Evolutionary conservation across 2,888 invertebrate species (phyloP), one percentile per base, ranked within the genome.

Genomic region (Allacma fusca): DNA sequence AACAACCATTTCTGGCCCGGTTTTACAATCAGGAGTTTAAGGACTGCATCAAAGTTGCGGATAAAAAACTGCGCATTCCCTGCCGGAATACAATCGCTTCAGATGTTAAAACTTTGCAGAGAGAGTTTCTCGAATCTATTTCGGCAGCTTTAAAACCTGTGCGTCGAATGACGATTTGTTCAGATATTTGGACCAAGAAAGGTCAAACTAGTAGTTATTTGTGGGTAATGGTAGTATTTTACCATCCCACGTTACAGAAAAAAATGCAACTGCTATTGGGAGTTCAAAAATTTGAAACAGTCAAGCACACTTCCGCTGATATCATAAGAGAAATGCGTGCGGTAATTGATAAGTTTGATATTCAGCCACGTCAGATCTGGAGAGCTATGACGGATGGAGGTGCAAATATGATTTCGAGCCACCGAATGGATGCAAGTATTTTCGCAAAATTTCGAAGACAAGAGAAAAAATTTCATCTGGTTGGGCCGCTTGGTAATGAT

Each of bases 141-240:
- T n/a, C n/a, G n/a, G n/a, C n/a, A n/a, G n/a, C n/a, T n/a, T 1
- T 57, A n/a, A 19, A 9, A 26, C 16, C 12, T 9, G 23, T 57
- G 19, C 9, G 29, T 9, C 9, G 29, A 28, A 19, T 71, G 28
- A 71, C 71, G 2, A 21, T 71, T 1, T 57, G 21, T 28, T 50
- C 57, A 4, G 71, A 71, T 57, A 57, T 71, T 28, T 71, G 71
- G 71, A 71, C 71, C 19, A 71, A 71, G 57, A n/a, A 26, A 19
- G 71, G 71, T 16, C n/a, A 23, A 26, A 16, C 9, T 2, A 57
- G 57, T 21, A 43, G 28, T 26, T 71, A 23, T 71, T 44, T 71
- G 7, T 50, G 71, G 21, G 71, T 71, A 19, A 71, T 13, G 9
- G 19, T 19, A 9, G 21, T 21, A n/a, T 50, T 50, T 19, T 71